phyloP scores from a whole-genome alignment of 2,888 invertebrate species.

The Pollenia griseotomentosa region DNA sequence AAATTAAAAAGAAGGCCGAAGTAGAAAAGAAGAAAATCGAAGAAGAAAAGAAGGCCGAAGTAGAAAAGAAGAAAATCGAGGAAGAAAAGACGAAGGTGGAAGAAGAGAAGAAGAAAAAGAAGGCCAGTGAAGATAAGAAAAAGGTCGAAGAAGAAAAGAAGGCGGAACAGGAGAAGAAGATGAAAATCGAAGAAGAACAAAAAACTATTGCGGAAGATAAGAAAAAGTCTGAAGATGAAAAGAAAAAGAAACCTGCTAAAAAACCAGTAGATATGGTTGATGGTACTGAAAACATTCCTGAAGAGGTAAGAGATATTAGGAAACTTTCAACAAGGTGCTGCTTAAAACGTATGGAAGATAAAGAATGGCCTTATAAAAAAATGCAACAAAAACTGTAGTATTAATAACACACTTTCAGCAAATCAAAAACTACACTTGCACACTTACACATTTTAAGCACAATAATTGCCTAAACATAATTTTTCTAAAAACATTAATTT shows the following conservation, averaged over 20 bases:
- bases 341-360: conserved; percentile 9
- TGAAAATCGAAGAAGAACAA: conserved; percentile 80
- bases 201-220: conserved; percentile 85
- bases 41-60: conserved; percentile 55
- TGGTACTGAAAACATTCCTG: conserved; percentile 74
- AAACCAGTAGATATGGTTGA: conserved; percentile 79
- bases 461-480: too few relatives aligned
- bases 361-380: conserved; percentile 7
- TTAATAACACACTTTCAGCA: neutral
- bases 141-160: conserved; percentile 81
- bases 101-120: conserved; percentile 61
- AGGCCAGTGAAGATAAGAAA: conserved; percentile 68
- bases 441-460: neutral
- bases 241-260: conserved; percentile 84
- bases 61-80: conserved; percentile 68
- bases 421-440: neutral
- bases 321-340: neutral
- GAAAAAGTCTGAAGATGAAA: conserved; percentile 79
- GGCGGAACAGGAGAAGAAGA: conserved; percentile 78
- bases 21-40: conserved; percentile 51
- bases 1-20: conserved; percentile 40
- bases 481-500: too few relatives aligned
- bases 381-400: neutral
- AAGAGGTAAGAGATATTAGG: conserved; percentile 67
- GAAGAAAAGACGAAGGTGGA: conserved; percentile 55